Conservation (phyloP, 2,797 vertebrate genomes). For the Acridotheres tristis region DNA sequence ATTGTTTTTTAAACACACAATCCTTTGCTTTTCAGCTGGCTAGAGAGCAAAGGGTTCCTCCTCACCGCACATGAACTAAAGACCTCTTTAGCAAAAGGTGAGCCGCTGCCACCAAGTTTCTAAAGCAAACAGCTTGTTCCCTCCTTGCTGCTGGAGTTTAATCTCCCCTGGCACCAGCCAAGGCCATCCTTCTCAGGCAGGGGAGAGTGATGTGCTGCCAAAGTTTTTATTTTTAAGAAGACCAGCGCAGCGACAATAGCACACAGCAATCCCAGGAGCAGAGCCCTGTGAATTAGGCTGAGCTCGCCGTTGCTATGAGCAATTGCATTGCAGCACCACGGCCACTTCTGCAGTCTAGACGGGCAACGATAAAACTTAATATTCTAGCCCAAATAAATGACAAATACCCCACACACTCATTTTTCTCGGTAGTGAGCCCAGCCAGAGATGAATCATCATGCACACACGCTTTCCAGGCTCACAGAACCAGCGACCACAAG, state of each 20-base stretch:
- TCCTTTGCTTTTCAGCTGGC: neutral
- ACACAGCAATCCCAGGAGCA: neutral
- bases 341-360: neutral
- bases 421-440: neutral
- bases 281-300: neutral
- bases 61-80: neutral
- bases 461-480: neutral
- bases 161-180: neutral
- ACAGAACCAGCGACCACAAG: neutral
- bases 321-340: neutral
- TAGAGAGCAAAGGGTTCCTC: neutral
- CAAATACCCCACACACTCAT: neutral
- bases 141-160: neutral
- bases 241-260: conserved; percentile 1
- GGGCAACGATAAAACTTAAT: neutral
- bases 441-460: neutral
- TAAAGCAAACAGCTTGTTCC: neutral
- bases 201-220: neutral
- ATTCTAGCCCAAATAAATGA: conserved; percentile 28
- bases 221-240: neutral
- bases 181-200: conserved; percentile 19
- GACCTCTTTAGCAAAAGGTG: neutral
- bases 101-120: neutral
- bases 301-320: neutral
- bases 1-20: neutral